Conservation (phyloP, 2,797 vertebrate genomes). For the Phalanger gymnotis region DNA sequence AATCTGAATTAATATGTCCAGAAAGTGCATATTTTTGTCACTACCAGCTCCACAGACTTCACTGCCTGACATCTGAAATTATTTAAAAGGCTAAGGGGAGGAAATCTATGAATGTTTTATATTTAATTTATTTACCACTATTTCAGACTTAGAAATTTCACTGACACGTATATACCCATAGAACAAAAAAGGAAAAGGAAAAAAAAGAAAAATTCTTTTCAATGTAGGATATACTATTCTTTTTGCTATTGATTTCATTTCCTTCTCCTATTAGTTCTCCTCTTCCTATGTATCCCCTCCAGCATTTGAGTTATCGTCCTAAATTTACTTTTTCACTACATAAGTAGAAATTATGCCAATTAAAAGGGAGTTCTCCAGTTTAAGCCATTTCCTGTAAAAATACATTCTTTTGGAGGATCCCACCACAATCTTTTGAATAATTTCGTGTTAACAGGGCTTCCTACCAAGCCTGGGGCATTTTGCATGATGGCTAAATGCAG, state of each 20-base stretch:
- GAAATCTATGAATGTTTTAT: constrained; percentile 66
- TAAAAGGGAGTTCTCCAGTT: constrained; percentile 41
- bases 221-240: constrained; percentile 63
- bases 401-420: constrained; percentile 3
- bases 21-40: constrained; percentile 18
- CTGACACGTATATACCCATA: constrained; percentile 53
- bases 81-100: constrained; percentile 61
- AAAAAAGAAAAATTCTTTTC: constrained; percentile 71
- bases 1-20: constrained; percentile 60
- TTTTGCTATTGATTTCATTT: constrained; percentile 67
- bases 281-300: constrained; percentile 65
- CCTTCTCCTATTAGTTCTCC: constrained; percentile 54
- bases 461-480: not conserved
- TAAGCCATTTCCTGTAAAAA: constrained; percentile 68
- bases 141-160: constrained; percentile 67
- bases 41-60: constrained; percentile 58
- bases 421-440: not conserved
- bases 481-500: not conserved
- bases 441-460: not conserved
- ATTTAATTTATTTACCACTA: constrained; percentile 72
- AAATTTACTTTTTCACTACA: constrained; percentile 62
- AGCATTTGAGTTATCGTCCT: constrained; percentile 74
- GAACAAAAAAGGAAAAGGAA: constrained; percentile 61
- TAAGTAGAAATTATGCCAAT: constrained; percentile 63
- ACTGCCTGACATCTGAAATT: constrained; percentile 64